These are phyloP conservation scores for Keiferia lycopersicella DNA, from an alignment of 2,888 invertebrate species.

Conservation along the genomic window DNA sequence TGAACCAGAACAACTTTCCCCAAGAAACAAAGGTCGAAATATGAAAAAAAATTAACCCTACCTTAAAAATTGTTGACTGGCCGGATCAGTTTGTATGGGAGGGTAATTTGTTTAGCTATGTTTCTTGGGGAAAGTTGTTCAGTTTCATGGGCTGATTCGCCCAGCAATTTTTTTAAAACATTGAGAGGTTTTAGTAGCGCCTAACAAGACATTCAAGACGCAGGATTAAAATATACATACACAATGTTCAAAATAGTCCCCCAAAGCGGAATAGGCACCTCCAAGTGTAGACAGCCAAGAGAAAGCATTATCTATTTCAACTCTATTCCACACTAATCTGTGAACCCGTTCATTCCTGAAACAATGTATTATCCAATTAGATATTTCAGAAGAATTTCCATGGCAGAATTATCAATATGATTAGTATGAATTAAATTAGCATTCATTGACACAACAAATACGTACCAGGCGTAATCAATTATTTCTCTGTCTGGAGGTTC, in stretches of 20 bases:
- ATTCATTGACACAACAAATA: conserved; percentile 24
- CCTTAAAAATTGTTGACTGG: too few species aligned
- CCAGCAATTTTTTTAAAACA: too few species aligned
- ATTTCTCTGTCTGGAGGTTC: conserved; percentile 82
- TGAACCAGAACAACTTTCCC: too few species aligned
- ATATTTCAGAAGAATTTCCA: too few species aligned
- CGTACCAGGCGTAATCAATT: conserved; percentile 87
- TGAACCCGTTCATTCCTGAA: conserved; percentile 72
- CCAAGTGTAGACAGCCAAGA: conserved; percentile 98
- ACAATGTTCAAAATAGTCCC: conserved; percentile 90
- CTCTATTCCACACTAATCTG: conserved; percentile 78
- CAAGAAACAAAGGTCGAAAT: too few species aligned
- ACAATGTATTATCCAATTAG: conserved; percentile 29
- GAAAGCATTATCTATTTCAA: conserved; percentile 91
- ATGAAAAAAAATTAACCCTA: too few species aligned
- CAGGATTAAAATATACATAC: conserved; percentile 72
- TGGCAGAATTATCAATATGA: background rate
- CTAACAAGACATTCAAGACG: too few species aligned
- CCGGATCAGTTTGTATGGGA: too few species aligned
- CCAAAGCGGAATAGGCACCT: conserved; percentile 97
- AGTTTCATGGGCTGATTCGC: too few species aligned
- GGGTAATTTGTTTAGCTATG: too few species aligned
- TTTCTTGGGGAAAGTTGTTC: too few species aligned
- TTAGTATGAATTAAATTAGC: conserved; percentile 1
- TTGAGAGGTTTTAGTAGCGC: too few species aligned